These are phyloP conservation scores for Rhinogobio ventralis DNA, from an alignment of 2,797 vertebrate genomes.

Conservation along the genomic window DNA sequence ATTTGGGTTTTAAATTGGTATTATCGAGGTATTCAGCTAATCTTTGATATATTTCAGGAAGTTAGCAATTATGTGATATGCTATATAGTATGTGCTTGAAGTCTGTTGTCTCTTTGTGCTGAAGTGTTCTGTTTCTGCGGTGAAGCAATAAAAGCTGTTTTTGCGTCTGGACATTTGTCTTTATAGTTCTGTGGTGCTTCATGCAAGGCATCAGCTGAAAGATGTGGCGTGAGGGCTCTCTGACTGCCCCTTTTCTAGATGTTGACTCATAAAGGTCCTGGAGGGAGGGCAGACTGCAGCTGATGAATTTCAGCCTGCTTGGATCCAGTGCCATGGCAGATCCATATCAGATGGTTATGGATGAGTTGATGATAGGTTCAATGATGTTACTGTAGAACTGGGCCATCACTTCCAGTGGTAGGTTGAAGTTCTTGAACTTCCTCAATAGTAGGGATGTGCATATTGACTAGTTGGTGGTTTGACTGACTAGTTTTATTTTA, in stretches of 20 bases:
- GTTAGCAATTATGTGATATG: background rate
- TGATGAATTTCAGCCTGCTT: background rate
- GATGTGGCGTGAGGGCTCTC: background rate
- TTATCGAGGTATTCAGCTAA: background rate
- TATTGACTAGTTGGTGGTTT: background rate
- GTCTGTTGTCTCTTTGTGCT: background rate
- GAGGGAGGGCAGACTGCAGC: conserved; percentile 5
- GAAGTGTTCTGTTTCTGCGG: background rate
- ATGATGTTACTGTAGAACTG: background rate
- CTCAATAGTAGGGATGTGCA: background rate
- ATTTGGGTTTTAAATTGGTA: background rate
- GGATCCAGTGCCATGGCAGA: background rate
- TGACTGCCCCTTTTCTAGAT: background rate
- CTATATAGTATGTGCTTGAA: background rate
- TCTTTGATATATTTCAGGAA: background rate
- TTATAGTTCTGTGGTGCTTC: background rate
- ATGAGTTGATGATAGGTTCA: background rate
- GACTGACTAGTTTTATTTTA: background rate
- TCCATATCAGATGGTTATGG: background rate
- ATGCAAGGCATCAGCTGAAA: conserved; percentile 4
- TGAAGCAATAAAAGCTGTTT: background rate
- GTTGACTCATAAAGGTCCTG: conserved; percentile 26
- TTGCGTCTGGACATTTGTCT: conserved; percentile 10
- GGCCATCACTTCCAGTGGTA: background rate
- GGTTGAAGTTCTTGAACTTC: background rate